Evolutionary conservation across 2,888 invertebrate species (phyloP).

Genomic region (Physocephala rufipes): DNA sequence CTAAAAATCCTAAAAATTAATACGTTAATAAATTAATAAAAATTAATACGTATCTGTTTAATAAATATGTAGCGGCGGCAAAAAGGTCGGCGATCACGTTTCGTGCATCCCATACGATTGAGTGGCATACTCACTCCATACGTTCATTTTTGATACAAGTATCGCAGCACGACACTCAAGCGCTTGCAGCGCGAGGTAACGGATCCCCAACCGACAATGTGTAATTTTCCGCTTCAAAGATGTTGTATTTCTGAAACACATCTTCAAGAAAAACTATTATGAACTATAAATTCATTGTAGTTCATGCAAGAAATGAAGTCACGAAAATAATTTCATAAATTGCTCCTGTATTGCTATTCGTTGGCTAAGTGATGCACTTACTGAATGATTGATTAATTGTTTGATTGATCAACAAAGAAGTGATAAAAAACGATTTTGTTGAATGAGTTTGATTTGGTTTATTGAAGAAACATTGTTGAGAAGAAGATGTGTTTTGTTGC

Average conservation of each 20-base stretch:
- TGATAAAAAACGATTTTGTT: no score
- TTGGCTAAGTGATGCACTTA: not conserved
- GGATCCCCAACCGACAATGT: conserved; percentile 44
- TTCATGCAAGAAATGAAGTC: conserved; percentile 60
- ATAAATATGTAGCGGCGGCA: no score
- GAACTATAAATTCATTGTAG: conserved; percentile 6
- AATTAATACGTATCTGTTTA: no score
- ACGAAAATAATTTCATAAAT: conserved; percentile 67
- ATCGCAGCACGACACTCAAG: conserved; percentile 48
- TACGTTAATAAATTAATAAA: no score
- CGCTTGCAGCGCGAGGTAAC: conserved; percentile 48
- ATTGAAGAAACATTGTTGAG: no score
- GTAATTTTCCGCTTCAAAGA: not conserved
- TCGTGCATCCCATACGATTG: conserved; percentile 35
- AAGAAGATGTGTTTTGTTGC: no score
- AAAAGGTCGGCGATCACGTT: conserved; percentile 41
- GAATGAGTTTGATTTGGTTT: no score
- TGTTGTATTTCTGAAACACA: not conserved
- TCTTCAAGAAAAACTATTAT: not conserved
- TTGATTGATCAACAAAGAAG: no score
- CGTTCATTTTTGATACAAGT: no score
- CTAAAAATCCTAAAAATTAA: no score
- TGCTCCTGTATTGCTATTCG: conserved; percentile 48
- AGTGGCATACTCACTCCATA: no score
- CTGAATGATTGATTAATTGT: not conserved